Base-by-base conservation (phyloP, 1,140 invertebrate genomes). In the Caerostris darwini region DNA sequence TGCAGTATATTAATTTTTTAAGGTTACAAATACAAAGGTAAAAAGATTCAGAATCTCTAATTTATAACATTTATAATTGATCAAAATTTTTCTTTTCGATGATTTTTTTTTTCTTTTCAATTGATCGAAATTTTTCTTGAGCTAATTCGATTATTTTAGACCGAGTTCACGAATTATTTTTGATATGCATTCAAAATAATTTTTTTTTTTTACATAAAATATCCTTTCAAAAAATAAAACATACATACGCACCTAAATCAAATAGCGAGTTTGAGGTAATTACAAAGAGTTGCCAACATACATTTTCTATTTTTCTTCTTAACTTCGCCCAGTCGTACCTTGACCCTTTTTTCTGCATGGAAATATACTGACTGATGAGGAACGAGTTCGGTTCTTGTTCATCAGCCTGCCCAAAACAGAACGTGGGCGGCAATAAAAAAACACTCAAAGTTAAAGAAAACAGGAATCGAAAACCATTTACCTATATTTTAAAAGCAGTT, bases 251-350 rank as follows among this genome's bases (percentile, higher is more conserved):
- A 77, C 71, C 71, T 12, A 64, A 64, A 14, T 17, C 61, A 64
- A 64, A 8, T 71, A 3, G 5, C 3, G 3, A 50, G 71, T 50
- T 53, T 10, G 7, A 77, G 71, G 53, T 77, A 77, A 12, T 77
- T 14, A 77, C 12, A 12, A 77, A 12, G 12, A 5, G 50, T 77
- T 10, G 34, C 5, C 34, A 50, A 34, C 8, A 34, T 53, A 7
- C 7, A 50, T 10, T 77, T 34, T 77, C 10, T 5, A 50, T 77
- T 34, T 34, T 77, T 34, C 12, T 12, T 53, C 71, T n/a, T 6
- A 67, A n/a, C 61, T 17, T 67, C 61, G 61, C n/a, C 34, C 71
- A 77, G 50, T 77, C 71, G 71, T 77, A 77, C 71, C 71, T 77
- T 77, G 71, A 77, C 71, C 71, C 71, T 77, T 77, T 77, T 77